Evolutionary conservation across 2,888 invertebrate species (phyloP).

Genomic region (Metellina segmentata): DNA sequence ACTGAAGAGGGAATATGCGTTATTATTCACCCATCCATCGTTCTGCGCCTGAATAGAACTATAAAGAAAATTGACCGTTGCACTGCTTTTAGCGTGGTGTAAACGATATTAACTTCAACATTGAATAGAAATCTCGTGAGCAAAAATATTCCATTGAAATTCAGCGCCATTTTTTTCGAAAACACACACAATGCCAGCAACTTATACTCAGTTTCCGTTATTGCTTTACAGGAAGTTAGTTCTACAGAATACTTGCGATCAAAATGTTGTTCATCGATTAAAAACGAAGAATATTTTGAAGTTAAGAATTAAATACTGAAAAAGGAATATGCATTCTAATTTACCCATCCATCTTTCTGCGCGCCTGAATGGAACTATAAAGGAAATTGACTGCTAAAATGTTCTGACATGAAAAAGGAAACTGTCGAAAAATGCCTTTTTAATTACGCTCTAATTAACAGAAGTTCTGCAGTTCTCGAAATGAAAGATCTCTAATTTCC

Average conservation of each 20-base stretch:
- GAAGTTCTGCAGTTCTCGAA: neutral
- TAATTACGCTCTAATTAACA: constrained; percentile 65
- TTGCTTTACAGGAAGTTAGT: too few relatives aligned
- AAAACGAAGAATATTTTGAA: neutral
- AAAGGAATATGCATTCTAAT: neutral
- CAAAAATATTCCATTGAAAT: too few relatives aligned
- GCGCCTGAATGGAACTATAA: neutral
- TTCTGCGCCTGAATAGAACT: neutral
- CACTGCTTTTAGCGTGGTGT: too few relatives aligned
- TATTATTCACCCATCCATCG: neutral
- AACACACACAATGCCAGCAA: too few relatives aligned
- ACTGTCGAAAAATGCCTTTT: constrained; percentile 30
- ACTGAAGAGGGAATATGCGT: neutral
- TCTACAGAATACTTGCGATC: neutral
- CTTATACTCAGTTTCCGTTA: too few relatives aligned
- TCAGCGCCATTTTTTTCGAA: too few relatives aligned
- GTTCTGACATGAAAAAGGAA: neutral
- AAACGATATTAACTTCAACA: too few relatives aligned
- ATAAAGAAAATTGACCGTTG: neutral
- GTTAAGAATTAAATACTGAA: neutral
- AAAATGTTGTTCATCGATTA: neutral
- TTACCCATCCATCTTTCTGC: neutral
- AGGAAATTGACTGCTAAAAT: neutral
- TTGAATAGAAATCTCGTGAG: too few relatives aligned
- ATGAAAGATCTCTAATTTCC: constrained; percentile 29